Base-by-base conservation (phyloP, 2,888 invertebrate genomes). In the Trissolcus brochymenae region DNA sequence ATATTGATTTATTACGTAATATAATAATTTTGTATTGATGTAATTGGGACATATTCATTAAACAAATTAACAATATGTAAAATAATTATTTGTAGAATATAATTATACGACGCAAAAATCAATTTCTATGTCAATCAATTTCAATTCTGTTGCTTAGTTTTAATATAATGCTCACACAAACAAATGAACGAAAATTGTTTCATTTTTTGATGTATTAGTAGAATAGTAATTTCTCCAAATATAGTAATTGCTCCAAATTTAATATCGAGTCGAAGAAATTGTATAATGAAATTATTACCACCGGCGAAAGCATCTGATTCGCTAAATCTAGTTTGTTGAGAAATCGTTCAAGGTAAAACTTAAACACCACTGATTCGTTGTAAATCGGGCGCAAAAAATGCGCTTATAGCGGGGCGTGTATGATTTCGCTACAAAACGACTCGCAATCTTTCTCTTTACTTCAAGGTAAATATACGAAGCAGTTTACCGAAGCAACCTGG, bases 211-310 rank as follows among this genome's bases (percentile, higher is more conserved):
- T 21, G 4, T 4, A 21, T 21, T 21, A 50, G 25, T 21, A 53
- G 43, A 49, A 61, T n/a, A n/a, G n/a, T n/a, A n/a, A n/a, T n/a
- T n/a, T n/a, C n/a, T n/a, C n/a, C n/a, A n/a, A n/a, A n/a, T n/a
- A n/a, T n/a, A n/a, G n/a, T n/a, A n/a, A n/a, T n/a, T n/a, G n/a
- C 83, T 83, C 83, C 82, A 86, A 88, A 88, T 88, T 88, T 88
- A 88, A 88, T 88, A 87, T 85, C 85, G 84, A 87, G 84, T 84
- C 87, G 85, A 87, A 87, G 83, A 85, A 85, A 83, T 82, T 84
- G 84, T 83, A 84, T 87, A 87, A 87, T 88, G 87, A 88, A 87
- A 88, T 87, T 85, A 84, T 82, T 80, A 82, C 82, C 84, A 81
- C 82, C 81, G 74, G 82, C 2, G 2, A 35, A 79, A 83, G 85